Evolutionary conservation across 2,888 invertebrate species (phyloP), one percentile per base, ranked within the genome.

Genomic region (Thymelicus sylvestris): DNA sequence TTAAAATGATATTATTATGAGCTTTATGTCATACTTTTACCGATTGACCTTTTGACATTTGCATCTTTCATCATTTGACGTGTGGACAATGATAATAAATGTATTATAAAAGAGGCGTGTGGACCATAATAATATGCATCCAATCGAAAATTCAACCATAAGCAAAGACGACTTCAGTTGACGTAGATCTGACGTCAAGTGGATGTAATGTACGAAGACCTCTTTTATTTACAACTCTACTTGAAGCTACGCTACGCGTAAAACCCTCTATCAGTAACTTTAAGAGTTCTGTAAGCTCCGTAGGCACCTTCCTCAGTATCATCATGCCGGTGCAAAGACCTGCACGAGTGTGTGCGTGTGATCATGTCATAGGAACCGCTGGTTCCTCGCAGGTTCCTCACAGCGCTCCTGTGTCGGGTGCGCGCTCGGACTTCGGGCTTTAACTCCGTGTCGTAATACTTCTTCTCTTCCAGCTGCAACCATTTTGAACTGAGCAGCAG

Each of bases 401-500:
- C 86, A 0, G 86, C 85, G 57, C 88, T 91, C 8, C 83, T 82
- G 70, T 90, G 89, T 0, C 87, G 80, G 0, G 83, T 82, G 12
- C 86, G 81, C 0, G 80, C 72, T 1, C 82, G 78, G 0, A 77
- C 57, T 71, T 89, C 90, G 3, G 92, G 92, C 41, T 87, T 90
- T 2, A 93, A 74, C 66, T 90, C 91, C n/a, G 93, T 92, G 41
- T 89, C 86, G 80, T 91, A 92, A 77, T 85, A 92, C 67, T 83
- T 87, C 6, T 87, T 80, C 60, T 96, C 96, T 82, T 97, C 96
- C 39, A 93, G 93, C 80, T 95, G 93, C 77, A 97, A 96, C 96
- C 96, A 97, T 68, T 96, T 95, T 39, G 95, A 94, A 80, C 96
- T 95, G 47, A 86, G 95, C 64, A 96, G 94, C 6, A 97, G 85